Percentiles rank a stretch among this genome's conserved stretches.
These are phyloP conservation scores for Microtus agrestis DNA, from an alignment of 2,797 vertebrate genomes.

Conservation along the genomic window DNA sequence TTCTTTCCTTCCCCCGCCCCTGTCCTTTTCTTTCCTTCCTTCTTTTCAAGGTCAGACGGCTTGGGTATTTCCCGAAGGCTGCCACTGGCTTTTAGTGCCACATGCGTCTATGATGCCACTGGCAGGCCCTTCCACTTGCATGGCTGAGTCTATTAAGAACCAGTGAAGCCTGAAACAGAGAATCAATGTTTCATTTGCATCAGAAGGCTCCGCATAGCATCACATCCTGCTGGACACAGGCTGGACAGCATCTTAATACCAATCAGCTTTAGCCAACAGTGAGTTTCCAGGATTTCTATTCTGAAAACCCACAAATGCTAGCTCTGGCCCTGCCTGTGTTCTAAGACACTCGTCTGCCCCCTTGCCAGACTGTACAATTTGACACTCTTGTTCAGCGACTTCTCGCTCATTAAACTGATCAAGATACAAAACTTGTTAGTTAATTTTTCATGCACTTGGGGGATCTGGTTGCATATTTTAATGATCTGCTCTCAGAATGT, in stretches of 20 bases:
- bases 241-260: slow-evolving; percentile 51
- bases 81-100: slow-evolving; percentile 50
- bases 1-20: not conserved
- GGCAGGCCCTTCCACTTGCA: slow-evolving; percentile 67
- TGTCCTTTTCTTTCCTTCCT: not conserved
- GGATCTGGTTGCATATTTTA: slow-evolving; percentile 80
- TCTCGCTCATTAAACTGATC: slow-evolving; percentile 72
- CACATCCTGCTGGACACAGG: slow-evolving; percentile 65
- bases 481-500: slow-evolving; percentile 71
- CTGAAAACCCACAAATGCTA: slow-evolving; percentile 59
- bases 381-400: slow-evolving; percentile 59
- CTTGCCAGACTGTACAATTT: slow-evolving; percentile 43
- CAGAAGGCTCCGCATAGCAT: slow-evolving; percentile 81
- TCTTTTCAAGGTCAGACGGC: slow-evolving; percentile 62
- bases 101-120: slow-evolving; percentile 20
- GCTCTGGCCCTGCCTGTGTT: slow-evolving; percentile 49
- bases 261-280: slow-evolving; percentile 59
- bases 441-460: slow-evolving; percentile 79
- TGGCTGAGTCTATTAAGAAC: slow-evolving; percentile 81
- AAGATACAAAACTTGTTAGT: slow-evolving; percentile 73
- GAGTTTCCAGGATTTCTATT: slow-evolving; percentile 21
- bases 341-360: slow-evolving; percentile 49
- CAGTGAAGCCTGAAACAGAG: slow-evolving; percentile 75
- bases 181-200: slow-evolving; percentile 84
- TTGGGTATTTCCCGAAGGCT: slow-evolving; percentile 63